Base-by-base conservation (phyloP, 1,140 invertebrate genomes). In the Nylanderia fulva region DNA sequence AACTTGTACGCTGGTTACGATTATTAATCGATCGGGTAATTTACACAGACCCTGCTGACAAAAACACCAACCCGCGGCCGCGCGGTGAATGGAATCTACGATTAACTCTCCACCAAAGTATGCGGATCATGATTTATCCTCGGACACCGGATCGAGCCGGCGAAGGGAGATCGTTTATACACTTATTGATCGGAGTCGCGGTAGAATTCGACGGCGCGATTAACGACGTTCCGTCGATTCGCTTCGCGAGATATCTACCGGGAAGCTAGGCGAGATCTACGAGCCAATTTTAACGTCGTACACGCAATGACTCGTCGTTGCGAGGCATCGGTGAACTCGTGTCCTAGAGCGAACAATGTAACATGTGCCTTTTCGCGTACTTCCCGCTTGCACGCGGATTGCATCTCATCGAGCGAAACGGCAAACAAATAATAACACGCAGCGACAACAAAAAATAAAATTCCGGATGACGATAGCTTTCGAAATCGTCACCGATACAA, bases 21-120 rank as follows among this genome's bases (percentile, higher is more conserved):
- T 82, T 82, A 82, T 82, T 82, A 82, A 82, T 82, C 77, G 77
- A 72, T 72, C 77, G 77, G 39, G 66, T 72, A 82, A 82, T 82
- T 72, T 82, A 82, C 77, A 82, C 77, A 48, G 33, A 21, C 52
- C 24, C 77, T 54, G 36, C 77, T 54, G 36, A 82, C 52, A 82
- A 82, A 82, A 82, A 82, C 56, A 84, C 69, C 52, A 58, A 42
- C 63, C 11, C 77, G 77, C 75, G 42, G 27, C n/a, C 42, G 76
- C 42, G 82, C 29, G 13, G 72, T 13, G 56, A 61, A 36, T 54
- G 71, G 71, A 74, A 58, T 29, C 83, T 24, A 33, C 48, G 83
- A 76, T 77, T 85, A 66, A 77, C 71, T 79, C 21, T 36, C 27
- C 33, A 24, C 24, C 66, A 54, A 80, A 82, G 64, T 80, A 45